Evolutionary conservation across 2,797 vertebrate genomes (phyloP).

Genomic region (Hylomyscus alleni): DNA sequence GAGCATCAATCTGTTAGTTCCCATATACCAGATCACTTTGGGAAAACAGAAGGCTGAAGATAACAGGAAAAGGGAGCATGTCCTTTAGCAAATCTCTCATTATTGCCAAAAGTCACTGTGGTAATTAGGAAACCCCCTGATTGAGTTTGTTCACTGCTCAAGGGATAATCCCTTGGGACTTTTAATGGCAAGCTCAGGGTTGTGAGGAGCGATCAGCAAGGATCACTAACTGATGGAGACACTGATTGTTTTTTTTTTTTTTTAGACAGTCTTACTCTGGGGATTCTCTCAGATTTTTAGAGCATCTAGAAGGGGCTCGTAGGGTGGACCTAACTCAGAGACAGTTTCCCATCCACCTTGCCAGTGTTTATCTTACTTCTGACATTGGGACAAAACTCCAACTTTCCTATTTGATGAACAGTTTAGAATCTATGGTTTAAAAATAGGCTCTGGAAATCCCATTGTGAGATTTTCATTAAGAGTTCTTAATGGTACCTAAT

Average conservation of each 20-base stretch:
- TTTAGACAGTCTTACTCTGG: slow-evolving; percentile 9
- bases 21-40: background rate
- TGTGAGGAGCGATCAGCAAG: slow-evolving; percentile 54
- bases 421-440: background rate
- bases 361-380: slow-evolving; percentile 42
- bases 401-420: slow-evolving; percentile 28
- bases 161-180: slow-evolving; percentile 10
- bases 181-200: background rate
- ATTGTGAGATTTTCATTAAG: slow-evolving; percentile 15
- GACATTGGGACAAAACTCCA: background rate
- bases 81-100: background rate
- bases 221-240: background rate
- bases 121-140: slow-evolving; percentile 81
- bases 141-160: background rate
- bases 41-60: slow-evolving; percentile 66
- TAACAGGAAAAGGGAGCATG: slow-evolving; percentile 77
- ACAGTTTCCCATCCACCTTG: background rate
- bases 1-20: slow-evolving; percentile 29
- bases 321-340: background rate
- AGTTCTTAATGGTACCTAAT: slow-evolving; percentile 22
- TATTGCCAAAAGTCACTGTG: slow-evolving; percentile 59
- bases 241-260: background rate
- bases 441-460: slow-evolving; percentile 51
- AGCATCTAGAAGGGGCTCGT: background rate
- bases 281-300: slow-evolving; percentile 19